Evolutionary conservation across 2,113 vertebrate species (phyloP), one percentile per base, ranked within the genome.

Genomic region (Nibea albiflora): DNA sequence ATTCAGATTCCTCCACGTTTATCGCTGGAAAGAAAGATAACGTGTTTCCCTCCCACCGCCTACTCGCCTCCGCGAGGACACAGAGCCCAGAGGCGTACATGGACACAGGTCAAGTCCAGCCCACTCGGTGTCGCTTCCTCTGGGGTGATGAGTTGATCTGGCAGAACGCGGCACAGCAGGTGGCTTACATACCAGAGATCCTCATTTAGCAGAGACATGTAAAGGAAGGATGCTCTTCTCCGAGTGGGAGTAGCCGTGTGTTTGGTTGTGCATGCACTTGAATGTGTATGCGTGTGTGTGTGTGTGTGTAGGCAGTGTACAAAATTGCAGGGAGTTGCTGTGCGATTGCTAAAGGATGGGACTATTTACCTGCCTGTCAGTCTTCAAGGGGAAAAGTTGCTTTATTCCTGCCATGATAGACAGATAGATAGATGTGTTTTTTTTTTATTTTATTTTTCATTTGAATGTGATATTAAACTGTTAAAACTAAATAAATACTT

Each of bases 101-200:
- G 75, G 70, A 85, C 89, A 88, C 84, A 85, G 89, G 84, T 90
- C 89, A 90, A 93, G 88, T 35, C 54, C 72, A 81, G 84, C 91
- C 84, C 80, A 85, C 86, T 90, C 88, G 66, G 70, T 52, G 80
- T 85, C 47, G 58, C 88, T 78, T 80, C 78, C 85, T 89, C 78
- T 80, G n/a, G 74, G 90, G 81, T 77, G 90, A 92, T 68, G 86
- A 90, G 80, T 90, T 83, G 80, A 82, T 88, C 80, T 89, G 83
- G 85, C 88, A 89, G 78, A 86, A 88, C 70, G 46, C n/a, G 53
- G 68, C 76, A 5, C 62, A 14, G 81, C 89, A 88, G 83, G 92
- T 89, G 88, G 89, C 85, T 83, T 20, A 67, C 85, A 91, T 89
- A 80, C 44, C 78, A 81, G 63, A 85, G 69, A 83, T 82, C 68